Evolutionary conservation across 2,113 vertebrate species (phyloP), one percentile per base, ranked within the genome.

Genomic region (Archocentrus centrarchus): DNA sequence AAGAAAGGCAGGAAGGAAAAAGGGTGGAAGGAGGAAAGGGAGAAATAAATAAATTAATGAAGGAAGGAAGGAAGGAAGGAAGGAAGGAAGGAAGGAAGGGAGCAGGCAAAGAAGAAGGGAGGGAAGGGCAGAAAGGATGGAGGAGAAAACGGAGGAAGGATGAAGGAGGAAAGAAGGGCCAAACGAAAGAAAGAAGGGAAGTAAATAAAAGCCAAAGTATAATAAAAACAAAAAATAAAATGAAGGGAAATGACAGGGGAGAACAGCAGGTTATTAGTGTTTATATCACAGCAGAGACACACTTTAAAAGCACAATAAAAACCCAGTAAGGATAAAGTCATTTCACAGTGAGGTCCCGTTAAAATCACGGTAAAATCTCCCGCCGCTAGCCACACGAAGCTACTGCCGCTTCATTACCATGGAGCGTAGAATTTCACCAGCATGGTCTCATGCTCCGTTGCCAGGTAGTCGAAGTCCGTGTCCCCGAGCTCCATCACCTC

Each of bases 381-480:
- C 44, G 24, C 24, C 37, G 75, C 63, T n/a, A 77, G 30, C 44
- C 3, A 32, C 47, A 63, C 62, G 81, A 81, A 87, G 60, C 79
- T 82, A 75, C 59, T n/a, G 3, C 1, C 1, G 18, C 1, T 11
- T 15, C 13, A 83, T 94, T 89, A 96, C 96, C 96, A 95, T 6
- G 96, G 96, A 44, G 96, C 95, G 81, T 95, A 96, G 93, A 96
- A 96, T 66, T 87, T 95, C 70, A 96, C 92, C 73, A 96, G 94
- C 94, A 96, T 90, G 85, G 95, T 95, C 90, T 96, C 94, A 79
- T 96, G 94, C 86, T 91, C 95, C 20, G 91, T 59, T 11, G 95
- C 91, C 63, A 94, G 81, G 88, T 95, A 95, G 50, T 95, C 94
- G 82, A 96, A 96, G 79, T 96, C 95, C 6, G 89, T 85, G 92